These are phyloP conservation scores for Endomychus coccineus DNA, from an alignment of 2,888 invertebrate genomes.

Conservation along the genomic window DNA sequence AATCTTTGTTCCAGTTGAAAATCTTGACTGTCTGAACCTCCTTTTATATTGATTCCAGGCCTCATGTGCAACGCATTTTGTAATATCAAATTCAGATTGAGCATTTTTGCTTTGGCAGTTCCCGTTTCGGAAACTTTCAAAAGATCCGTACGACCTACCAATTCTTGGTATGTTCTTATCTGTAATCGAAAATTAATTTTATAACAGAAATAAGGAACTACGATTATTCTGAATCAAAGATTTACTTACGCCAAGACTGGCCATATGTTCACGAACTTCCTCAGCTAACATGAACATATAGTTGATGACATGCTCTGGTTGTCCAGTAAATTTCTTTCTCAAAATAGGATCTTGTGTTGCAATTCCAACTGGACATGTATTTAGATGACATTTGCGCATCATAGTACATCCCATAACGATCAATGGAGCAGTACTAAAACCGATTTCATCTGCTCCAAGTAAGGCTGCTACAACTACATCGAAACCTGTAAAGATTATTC, in stretches of 20 bases:
- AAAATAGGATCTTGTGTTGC: conserved; percentile 96
- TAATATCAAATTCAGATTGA: conserved; percentile 79
- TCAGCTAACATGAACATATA: conserved; percentile 97
- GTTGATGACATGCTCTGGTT: conserved; percentile 96
- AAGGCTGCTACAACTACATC: conserved; percentile 94
- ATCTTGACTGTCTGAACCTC: conserved; percentile 81
- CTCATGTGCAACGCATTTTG: conserved; percentile 85
- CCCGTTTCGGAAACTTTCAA: conserved; percentile 66
- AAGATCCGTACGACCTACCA: conserved; percentile 87
- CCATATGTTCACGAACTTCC: conserved; percentile 89
- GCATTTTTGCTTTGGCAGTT: conserved; percentile 69
- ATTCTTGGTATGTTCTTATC: conserved; percentile 50
- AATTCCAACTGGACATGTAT: conserved; percentile 98
- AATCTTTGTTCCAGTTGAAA: conserved; percentile 79
- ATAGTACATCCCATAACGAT: conserved; percentile 98
- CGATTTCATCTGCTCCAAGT: conserved; percentile 97
- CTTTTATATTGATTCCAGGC: conserved; percentile 83
- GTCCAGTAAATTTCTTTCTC: conserved; percentile 93
- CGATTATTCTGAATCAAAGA: background rate
- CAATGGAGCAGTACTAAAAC: conserved; percentile 96
- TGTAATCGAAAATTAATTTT: conserved; percentile 15
- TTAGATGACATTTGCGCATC: conserved; percentile 99
- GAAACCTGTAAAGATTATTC: conserved; percentile 60
- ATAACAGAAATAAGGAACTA: background rate
- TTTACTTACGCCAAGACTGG: conserved; percentile 79